Percentiles rank a stretch among this genome's conserved stretches.
phyloP scores from a whole-genome alignment of 2,113 vertebrate genomes.

The Thryonomys swinderianus region DNA sequence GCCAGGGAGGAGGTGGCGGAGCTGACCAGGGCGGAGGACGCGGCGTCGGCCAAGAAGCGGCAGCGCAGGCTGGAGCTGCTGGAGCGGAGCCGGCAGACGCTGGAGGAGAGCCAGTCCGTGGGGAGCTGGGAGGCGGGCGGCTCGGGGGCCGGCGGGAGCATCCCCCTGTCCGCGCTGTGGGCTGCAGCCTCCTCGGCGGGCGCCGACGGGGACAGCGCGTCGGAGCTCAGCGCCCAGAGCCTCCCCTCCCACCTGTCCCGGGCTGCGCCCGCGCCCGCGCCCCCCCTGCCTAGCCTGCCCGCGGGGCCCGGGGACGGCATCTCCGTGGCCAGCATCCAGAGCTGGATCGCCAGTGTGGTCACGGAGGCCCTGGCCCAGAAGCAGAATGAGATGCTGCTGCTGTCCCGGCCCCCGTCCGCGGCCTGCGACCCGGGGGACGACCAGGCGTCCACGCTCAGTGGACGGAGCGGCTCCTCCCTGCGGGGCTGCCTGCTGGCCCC shows the following conservation, averaged over 20 bases:
- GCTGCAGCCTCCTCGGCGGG: constrained; percentile 80
- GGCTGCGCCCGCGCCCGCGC: constrained; percentile 77
- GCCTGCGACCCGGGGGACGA: constrained; percentile 87
- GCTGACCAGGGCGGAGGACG: constrained; percentile 90
- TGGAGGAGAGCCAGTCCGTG: constrained; percentile 96
- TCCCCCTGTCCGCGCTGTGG: constrained; percentile 94
- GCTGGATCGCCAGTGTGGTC: constrained; percentile 96
- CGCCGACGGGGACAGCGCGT: constrained; percentile 88
- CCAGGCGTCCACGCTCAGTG: constrained; percentile 87
- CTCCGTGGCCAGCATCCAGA: constrained; percentile 94
- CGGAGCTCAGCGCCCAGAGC: constrained; percentile 89
- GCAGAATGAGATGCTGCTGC: constrained; percentile 91
- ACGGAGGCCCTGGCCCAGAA: constrained; percentile 96
- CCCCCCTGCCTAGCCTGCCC: constrained; percentile 85
- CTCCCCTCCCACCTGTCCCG: constrained; percentile 89
- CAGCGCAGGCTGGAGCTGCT: constrained; percentile 94
- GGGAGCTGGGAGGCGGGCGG: constrained; percentile 93
- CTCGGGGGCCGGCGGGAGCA: constrained; percentile 85
- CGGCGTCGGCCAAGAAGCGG: constrained; percentile 88
- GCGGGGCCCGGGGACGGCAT: constrained; percentile 92
- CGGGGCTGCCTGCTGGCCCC: constrained; percentile 77
- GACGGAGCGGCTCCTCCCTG: constrained; percentile 86
- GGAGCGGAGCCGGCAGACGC: constrained; percentile 91
- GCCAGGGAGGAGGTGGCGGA: constrained; percentile 92
- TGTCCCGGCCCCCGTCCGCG: constrained; percentile 83